A percentile compares a stretch with the other conserved stretches of the same genome.
Evolutionary conservation across 2,888 invertebrate genomes (phyloP).

Genomic region (Agriopis aurantiaria): DNA sequence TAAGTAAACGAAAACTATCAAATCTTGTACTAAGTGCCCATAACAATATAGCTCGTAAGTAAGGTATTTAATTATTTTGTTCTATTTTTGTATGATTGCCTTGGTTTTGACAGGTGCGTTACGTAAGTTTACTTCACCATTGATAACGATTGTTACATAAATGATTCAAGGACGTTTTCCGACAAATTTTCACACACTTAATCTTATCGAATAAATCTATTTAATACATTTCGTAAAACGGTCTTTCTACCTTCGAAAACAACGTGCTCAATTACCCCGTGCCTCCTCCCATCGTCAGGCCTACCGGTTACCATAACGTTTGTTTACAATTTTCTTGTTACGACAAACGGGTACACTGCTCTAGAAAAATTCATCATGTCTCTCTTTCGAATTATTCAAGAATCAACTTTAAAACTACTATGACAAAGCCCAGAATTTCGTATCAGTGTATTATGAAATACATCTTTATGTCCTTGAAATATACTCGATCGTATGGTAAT

Average conservation of each 20-base stretch:
- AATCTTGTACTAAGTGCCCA: too few relatives aligned
- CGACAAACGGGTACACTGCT: slow-evolving; percentile 59
- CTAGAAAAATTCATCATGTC: slow-evolving; percentile 52
- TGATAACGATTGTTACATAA: too few relatives aligned
- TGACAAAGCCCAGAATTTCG: slow-evolving; percentile 6
- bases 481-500: slow-evolving; percentile 13
- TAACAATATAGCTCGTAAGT: too few relatives aligned
- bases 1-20: too few relatives aligned
- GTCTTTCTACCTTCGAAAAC: slow-evolving; percentile 1
- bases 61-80: too few relatives aligned
- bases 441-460: slow-evolving; percentile 3
- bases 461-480: slow-evolving; percentile 6
- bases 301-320: slow-evolving; percentile 62
- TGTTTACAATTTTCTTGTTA: slow-evolving; percentile 67
- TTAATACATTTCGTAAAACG: not conserved
- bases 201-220: not conserved
- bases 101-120: too few relatives aligned
- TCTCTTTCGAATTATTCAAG: slow-evolving; percentile 5
- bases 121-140: too few relatives aligned
- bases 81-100: too few relatives aligned
- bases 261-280: slow-evolving; percentile 12
- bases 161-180: not conserved
- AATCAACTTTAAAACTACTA: slow-evolving; percentile 19
- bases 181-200: too few relatives aligned
- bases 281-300: slow-evolving; percentile 13